Evolutionary conservation across 2,797 vertebrate genomes (phyloP).

Genomic region (Naso thynnoides): DNA sequence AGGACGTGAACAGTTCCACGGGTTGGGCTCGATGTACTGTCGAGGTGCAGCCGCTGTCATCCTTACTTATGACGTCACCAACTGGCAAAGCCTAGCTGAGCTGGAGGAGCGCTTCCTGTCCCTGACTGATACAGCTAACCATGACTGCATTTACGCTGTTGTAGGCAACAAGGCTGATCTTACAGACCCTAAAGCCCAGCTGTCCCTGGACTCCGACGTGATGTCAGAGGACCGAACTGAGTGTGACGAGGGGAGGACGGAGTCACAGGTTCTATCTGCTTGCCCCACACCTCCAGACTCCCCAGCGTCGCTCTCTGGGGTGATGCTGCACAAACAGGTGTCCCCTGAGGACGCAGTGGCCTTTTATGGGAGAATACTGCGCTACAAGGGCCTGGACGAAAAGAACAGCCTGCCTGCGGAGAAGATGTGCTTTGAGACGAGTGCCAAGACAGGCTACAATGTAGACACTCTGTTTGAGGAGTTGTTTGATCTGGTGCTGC

Average conservation of each 20-base stretch:
- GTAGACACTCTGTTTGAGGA: constrained; percentile 95
- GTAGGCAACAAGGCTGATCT: constrained; percentile 98
- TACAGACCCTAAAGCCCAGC: constrained; percentile 76
- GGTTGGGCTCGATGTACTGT: constrained; percentile 98
- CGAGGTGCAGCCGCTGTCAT: constrained; percentile 93
- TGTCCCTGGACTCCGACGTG: constrained; percentile 13
- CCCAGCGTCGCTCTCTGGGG: constrained; percentile 54
- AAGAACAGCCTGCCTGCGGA: constrained; percentile 88
- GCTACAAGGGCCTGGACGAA: constrained; percentile 92
- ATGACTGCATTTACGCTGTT: constrained; percentile 94
- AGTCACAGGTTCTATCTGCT: constrained; percentile 51
- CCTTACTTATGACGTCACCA: constrained; percentile 94
- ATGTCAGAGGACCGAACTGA: constrained; percentile 50
- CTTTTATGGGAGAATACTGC: constrained; percentile 91
- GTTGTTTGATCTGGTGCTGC: constrained; percentile 93
- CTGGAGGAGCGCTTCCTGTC: constrained; percentile 96
- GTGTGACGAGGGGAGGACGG: constrained; percentile 50
- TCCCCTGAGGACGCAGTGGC: constrained; percentile 87
- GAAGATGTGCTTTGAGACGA: constrained; percentile 97
- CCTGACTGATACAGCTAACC: constrained; percentile 92
- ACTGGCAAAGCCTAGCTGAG: constrained; percentile 92
- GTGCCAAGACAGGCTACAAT: constrained; percentile 94
- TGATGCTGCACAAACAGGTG: constrained; percentile 86
- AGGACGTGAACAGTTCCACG: constrained; percentile 98
- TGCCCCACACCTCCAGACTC: constrained; percentile 73